Evolutionary conservation across 2,113 vertebrate species (phyloP).

Genomic region (Podarcis raffonei): DNA sequence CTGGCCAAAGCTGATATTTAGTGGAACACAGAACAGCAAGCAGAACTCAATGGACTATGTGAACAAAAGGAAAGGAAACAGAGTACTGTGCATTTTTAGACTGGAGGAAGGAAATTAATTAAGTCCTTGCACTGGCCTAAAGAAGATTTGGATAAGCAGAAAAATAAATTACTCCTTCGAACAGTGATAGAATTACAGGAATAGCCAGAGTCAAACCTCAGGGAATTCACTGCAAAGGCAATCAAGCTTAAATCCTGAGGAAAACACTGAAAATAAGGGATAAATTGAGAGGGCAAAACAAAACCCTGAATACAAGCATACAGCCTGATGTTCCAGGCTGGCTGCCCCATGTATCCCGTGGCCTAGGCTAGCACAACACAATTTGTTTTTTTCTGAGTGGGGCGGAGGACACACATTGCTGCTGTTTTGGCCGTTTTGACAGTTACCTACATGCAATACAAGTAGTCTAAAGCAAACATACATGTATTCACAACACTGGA

Average conservation of each 20-base stretch:
- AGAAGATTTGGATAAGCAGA: slow-evolving; percentile 57
- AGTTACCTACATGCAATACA: background rate
- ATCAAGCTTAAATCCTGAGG: slow-evolving; percentile 29
- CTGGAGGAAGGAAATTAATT: slow-evolving; percentile 48
- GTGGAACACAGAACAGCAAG: slow-evolving; percentile 17
- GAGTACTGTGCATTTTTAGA: slow-evolving; percentile 41
- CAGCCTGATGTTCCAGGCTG: background rate
- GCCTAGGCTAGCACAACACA: background rate
- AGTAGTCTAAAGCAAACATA: background rate
- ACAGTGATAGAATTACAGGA: slow-evolving; percentile 46
- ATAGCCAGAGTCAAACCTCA: slow-evolving; percentile 33
- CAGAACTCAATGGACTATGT: slow-evolving; percentile 33
- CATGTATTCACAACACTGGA: background rate
- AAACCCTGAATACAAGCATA: background rate
- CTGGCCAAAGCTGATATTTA: slow-evolving; percentile 30
- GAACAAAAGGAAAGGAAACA: slow-evolving; percentile 37
- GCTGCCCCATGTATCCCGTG: background rate
- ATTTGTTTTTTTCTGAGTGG: background rate
- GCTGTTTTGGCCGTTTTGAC: background rate
- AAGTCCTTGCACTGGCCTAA: slow-evolving; percentile 35
- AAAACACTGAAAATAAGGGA: slow-evolving; percentile 20
- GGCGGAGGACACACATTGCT: background rate
- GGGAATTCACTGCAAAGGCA: slow-evolving; percentile 14
- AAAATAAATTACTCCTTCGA: slow-evolving; percentile 60
- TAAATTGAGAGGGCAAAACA: slow-evolving; percentile 5